phyloP scores from a whole-genome alignment of 37 sponge, comb jelly and placozoan genomes.

The Cliona cf. orientalis region DNA sequence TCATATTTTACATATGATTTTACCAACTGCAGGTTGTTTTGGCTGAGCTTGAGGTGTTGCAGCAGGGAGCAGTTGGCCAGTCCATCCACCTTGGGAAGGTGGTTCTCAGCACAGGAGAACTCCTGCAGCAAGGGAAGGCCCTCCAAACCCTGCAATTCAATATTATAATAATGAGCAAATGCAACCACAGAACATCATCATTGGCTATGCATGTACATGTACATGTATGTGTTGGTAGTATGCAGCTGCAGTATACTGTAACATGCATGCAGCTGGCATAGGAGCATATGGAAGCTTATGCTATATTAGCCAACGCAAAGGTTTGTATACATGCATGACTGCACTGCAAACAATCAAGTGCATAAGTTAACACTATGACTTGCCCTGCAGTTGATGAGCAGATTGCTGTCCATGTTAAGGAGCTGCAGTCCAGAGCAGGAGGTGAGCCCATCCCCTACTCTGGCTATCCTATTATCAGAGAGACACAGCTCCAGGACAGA shows the following conservation, averaged over 20 bases:
- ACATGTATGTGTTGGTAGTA: not conserved
- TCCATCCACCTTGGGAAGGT: slow-evolving; percentile 47
- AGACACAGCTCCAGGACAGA: slow-evolving; percentile 33
- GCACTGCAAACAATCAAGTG: too few relatives aligned
- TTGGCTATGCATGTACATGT: not conserved
- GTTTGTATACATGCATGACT: too few relatives aligned
- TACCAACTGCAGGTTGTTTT: slow-evolving; percentile 71
- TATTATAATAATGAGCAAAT: not conserved
- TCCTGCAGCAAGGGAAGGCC: slow-evolving; percentile 14
- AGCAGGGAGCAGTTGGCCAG: slow-evolving; percentile 25
- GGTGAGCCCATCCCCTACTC: slow-evolving; percentile 26
- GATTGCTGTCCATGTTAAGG: slow-evolving; percentile 33
- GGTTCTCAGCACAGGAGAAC: slow-evolving; percentile 64
- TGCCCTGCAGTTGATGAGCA: slow-evolving; percentile 50
- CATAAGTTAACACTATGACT: not conserved
- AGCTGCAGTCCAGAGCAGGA: slow-evolving; percentile 11
- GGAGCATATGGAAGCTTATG: too few relatives aligned
- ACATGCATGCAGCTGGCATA: not conserved
- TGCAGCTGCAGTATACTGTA: not conserved
- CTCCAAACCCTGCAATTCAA: slow-evolving; percentile 38
- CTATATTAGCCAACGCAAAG: too few relatives aligned
- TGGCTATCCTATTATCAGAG: slow-evolving; percentile 53
- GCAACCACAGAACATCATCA: not conserved
- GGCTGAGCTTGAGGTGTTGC: slow-evolving; percentile 44
- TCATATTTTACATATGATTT: not conserved